Conservation (phyloP, 1,140 invertebrate species). For the Calliphora vicina region DNA sequence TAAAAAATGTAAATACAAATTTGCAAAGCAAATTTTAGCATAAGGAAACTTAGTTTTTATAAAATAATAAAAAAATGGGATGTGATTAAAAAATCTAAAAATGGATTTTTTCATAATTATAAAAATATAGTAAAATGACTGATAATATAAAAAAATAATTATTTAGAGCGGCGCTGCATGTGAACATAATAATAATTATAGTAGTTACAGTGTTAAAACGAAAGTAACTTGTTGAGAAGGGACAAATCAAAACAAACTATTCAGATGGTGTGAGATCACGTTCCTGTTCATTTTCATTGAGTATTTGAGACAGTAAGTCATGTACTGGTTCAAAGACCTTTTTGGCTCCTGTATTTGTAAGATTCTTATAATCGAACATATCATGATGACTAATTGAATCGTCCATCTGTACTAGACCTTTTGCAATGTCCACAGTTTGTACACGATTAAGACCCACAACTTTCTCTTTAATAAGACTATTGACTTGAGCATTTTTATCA, state of each 20-base stretch:
- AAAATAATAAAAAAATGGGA: neutral
- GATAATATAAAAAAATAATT: neutral
- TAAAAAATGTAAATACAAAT: neutral
- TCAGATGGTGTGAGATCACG: conserved; percentile 76
- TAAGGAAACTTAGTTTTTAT: conserved; percentile 20
- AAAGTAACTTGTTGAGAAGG: neutral
- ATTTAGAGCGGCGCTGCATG: neutral
- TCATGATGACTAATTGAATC: conserved; percentile 85
- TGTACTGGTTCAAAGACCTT: conserved; percentile 84
- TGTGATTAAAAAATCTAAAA: neutral
- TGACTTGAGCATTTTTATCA: conserved; percentile 78
- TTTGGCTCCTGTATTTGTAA: conserved; percentile 82
- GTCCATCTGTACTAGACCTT: conserved; percentile 78
- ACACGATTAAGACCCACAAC: conserved; percentile 66
- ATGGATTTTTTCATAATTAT: neutral
- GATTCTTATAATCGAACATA: conserved; percentile 86
- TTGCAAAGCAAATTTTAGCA: conserved; percentile 13
- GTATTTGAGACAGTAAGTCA: conserved; percentile 77
- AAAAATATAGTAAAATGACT: neutral
- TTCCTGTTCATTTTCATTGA: conserved; percentile 77
- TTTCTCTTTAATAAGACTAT: conserved; percentile 73
- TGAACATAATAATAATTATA: neutral
- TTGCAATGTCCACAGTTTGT: conserved; percentile 77
- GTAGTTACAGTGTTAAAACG: neutral
- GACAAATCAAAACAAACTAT: conserved; percentile 55